A percentile compares a stretch with the other conserved stretches of the same genome.
Evolutionary conservation across 2,113 vertebrate genomes (phyloP).

Genomic region (Lagopus leucura): DNA sequence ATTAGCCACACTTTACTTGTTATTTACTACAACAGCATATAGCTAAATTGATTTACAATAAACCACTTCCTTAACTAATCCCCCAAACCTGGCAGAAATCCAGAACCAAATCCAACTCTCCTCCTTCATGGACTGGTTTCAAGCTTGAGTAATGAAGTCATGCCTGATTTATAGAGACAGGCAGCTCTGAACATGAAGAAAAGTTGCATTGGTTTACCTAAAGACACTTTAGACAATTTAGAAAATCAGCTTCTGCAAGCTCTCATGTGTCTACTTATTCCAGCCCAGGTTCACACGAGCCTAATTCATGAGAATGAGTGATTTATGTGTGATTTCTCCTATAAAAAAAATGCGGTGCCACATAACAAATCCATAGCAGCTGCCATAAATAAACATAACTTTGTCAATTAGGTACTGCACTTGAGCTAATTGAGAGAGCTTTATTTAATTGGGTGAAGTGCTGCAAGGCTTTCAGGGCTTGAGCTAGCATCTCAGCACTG

Average conservation of each 20-base stretch:
- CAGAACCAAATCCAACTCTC: not conserved
- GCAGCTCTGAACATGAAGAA: not conserved
- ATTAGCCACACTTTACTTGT: not conserved
- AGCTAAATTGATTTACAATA: conserved; percentile 19
- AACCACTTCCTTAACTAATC: not conserved
- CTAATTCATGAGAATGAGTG: not conserved
- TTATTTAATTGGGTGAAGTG: not conserved
- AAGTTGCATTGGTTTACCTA: not conserved
- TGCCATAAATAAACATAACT: not conserved
- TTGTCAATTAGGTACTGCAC: not conserved
- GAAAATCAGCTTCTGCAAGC: not conserved
- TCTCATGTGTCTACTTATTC: not conserved
- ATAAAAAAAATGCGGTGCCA: not conserved
- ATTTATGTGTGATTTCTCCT: not conserved
- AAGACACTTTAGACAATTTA: not conserved
- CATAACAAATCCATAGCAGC: not conserved
- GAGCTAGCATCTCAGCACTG: rapidly evolving
- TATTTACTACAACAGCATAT: not conserved
- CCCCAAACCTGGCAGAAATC: not conserved
- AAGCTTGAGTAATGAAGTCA: not conserved
- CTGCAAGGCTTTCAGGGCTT: not conserved
- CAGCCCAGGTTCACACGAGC: not conserved
- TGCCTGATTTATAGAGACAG: not conserved
- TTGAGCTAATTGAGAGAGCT: not conserved
- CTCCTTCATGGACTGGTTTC: not conserved